Evolutionary conservation across 2,888 invertebrate genomes (phyloP).

Genomic region (Zhuqinia jingwanae): DNA sequence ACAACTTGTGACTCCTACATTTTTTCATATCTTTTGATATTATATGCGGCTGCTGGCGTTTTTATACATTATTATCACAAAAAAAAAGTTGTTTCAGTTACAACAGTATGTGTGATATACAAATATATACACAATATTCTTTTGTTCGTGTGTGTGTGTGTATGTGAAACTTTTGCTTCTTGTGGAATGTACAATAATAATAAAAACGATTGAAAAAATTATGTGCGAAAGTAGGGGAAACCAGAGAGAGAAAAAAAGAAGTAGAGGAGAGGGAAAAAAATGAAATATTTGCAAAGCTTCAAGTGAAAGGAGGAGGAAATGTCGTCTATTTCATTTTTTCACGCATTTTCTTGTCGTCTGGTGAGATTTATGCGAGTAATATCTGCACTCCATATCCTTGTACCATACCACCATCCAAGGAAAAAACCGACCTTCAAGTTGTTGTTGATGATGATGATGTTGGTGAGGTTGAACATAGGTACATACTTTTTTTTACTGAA

Average conservation of each 20-base stretch:
- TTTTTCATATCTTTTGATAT: constrained; percentile 37
- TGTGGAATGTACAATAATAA: constrained; percentile 50
- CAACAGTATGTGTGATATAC: constrained; percentile 20
- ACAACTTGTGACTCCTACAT: constrained; percentile 63
- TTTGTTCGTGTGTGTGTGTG: constrained; percentile 32
- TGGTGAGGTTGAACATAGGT: constrained; percentile 56
- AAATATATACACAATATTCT: constrained; percentile 26
- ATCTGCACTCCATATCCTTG: constrained; percentile 72
- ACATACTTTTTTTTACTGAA: constrained; percentile 55
- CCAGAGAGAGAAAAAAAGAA: constrained; percentile 19
- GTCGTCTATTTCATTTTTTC: constrained; percentile 79
- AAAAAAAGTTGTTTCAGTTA: constrained; percentile 16
- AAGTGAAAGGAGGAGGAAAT: constrained; percentile 75
- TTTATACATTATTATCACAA: no score
- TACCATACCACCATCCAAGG: constrained; percentile 10
- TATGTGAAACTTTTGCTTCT: neutral
- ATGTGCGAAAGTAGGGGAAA: constrained; percentile 62
- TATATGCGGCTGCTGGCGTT: no score
- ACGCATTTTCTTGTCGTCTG: constrained; percentile 77
- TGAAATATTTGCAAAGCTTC: constrained; percentile 75
- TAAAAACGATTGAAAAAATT: constrained; percentile 67
- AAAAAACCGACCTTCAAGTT: constrained; percentile 67
- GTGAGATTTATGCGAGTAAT: constrained; percentile 79
- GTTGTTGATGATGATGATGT: neutral
- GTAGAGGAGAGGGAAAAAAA: no score